Percentiles rank a stretch among this genome's conserved stretches.
These are phyloP conservation scores for Sebastes glaucus DNA, from an alignment of 2,797 vertebrate genomes.

Conservation along the genomic window DNA sequence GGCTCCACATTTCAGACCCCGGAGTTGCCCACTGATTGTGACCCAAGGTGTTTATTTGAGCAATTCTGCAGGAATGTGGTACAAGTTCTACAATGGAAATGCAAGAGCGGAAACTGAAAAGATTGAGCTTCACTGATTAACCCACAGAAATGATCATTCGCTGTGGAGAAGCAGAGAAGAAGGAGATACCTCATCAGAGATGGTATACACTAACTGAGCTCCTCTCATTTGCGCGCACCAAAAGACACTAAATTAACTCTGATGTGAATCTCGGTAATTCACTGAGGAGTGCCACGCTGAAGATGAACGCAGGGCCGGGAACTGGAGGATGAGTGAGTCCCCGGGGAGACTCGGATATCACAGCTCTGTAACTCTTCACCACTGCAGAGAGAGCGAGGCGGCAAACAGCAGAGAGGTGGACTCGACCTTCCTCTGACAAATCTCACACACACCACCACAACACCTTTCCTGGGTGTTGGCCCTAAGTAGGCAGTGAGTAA, in stretches of 20 bases:
- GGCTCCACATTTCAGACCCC: no score
- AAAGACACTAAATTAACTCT: slow-evolving; percentile 39
- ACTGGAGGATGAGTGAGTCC: slow-evolving; percentile 55
- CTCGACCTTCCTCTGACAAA: slow-evolving; percentile 48
- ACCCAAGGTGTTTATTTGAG: not conserved
- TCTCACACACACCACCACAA: slow-evolving; percentile 20
- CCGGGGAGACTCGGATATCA: slow-evolving; percentile 62
- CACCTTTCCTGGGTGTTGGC: slow-evolving; percentile 59
- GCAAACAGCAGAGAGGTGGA: slow-evolving; percentile 38
- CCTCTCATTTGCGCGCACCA: slow-evolving; percentile 6
- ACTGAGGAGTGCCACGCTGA: slow-evolving; percentile 25
- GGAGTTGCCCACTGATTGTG: not conserved
- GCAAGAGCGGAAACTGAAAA: not conserved
- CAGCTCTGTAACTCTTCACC: slow-evolving; percentile 68
- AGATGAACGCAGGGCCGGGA: slow-evolving; percentile 42
- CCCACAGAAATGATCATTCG: not conserved
- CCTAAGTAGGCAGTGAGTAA: slow-evolving; percentile 55
- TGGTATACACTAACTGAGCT: slow-evolving; percentile 24
- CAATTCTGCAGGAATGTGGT: not conserved
- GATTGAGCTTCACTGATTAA: not conserved
- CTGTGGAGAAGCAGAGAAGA: not conserved
- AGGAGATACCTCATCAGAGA: slow-evolving; percentile 1
- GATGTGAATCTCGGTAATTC: slow-evolving; percentile 50
- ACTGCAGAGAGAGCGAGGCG: slow-evolving; percentile 46
- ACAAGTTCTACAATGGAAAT: not conserved